phyloP scores from a whole-genome alignment of 2,888 invertebrate species.

The Nycteola revayana region DNA sequence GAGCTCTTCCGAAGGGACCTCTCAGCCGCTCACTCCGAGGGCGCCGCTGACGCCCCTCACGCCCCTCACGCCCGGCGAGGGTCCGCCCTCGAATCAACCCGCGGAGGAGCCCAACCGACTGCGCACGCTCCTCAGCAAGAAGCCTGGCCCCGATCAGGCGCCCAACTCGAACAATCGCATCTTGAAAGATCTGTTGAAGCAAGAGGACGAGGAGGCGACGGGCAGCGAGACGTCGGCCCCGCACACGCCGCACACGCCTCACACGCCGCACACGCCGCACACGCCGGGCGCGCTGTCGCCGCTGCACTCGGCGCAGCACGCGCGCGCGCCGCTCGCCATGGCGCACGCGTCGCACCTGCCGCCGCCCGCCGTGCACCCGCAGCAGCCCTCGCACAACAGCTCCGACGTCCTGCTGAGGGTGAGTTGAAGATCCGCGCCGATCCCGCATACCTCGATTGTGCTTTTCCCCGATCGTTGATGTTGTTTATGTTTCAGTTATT shows the following conservation, averaged over 20 bases:
- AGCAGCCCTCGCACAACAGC: slow-evolving; percentile 49
- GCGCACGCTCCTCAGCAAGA: slow-evolving; percentile 82
- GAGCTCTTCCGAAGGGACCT: slow-evolving; percentile 47
- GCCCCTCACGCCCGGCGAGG: slow-evolving; percentile 54
- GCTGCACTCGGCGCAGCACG: slow-evolving; percentile 38
- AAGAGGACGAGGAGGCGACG: slow-evolving; percentile 71
- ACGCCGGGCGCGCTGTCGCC: slow-evolving; percentile 35
- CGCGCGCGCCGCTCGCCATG: slow-evolving; percentile 30
- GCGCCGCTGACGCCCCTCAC: no score
- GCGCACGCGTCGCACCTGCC: slow-evolving; percentile 28
- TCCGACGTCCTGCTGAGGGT: slow-evolving; percentile 83
- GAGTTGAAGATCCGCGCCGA: slow-evolving; percentile 14
- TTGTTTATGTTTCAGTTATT: slow-evolving; percentile 81
- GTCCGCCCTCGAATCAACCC: slow-evolving; percentile 38
- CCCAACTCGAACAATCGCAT: slow-evolving; percentile 64
- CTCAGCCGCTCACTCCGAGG: slow-evolving; percentile 50
- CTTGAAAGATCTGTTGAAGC: slow-evolving; percentile 66
- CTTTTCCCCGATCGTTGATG: neutral
- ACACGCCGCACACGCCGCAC: slow-evolving; percentile 44
- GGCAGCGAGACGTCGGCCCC: slow-evolving; percentile 69
- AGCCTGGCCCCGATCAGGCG: slow-evolving; percentile 56
- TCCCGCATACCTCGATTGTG: neutral
- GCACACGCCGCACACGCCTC: slow-evolving; percentile 57
- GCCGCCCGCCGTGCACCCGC: slow-evolving; percentile 35
- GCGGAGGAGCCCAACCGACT: slow-evolving; percentile 81